Evolutionary conservation across 2,888 invertebrate genomes (phyloP).

Genomic region (Mellilla xanthometata): DNA sequence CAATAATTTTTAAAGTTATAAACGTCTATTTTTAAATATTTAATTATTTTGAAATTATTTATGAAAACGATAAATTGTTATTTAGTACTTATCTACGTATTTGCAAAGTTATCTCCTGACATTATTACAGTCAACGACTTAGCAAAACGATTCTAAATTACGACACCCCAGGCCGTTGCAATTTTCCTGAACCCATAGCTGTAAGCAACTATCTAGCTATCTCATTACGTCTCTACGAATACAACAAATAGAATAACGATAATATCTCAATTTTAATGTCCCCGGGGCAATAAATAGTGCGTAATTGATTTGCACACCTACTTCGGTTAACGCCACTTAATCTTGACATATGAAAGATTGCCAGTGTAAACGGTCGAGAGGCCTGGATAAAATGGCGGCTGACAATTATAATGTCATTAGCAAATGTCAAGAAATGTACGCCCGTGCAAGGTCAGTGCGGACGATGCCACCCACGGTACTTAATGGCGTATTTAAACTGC

Average conservation of each 20-base stretch:
- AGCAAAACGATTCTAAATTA: constrained; percentile 17
- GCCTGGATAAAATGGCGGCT: constrained; percentile 13
- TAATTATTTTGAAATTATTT: no score
- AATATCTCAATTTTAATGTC: constrained; percentile 45
- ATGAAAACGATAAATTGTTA: no score
- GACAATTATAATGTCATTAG: constrained; percentile 62
- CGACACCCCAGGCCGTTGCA: constrained; percentile 7
- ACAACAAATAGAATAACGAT: constrained; percentile 41
- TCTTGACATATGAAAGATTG: constrained; percentile 23
- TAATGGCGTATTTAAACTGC: constrained; percentile 34
- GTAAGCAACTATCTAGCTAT: constrained; percentile 9
- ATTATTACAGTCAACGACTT: background rate
- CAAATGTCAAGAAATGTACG: constrained; percentile 50
- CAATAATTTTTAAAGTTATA: no score
- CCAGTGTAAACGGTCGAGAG: constrained; percentile 7
- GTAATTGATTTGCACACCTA: constrained; percentile 15
- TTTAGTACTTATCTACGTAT: no score
- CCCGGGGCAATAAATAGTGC: constrained; percentile 8
- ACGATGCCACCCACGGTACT: constrained; percentile 34
- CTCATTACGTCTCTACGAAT: constrained; percentile 39
- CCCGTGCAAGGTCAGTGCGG: constrained; percentile 44
- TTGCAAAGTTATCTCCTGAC: no score
- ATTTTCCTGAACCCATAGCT: constrained; percentile 16
- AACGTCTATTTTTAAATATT: no score
- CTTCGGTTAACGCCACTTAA: constrained; percentile 31